Base-by-base conservation (phyloP, 1,140 invertebrate genomes). In the Pseudomyrmex sp. region DNA sequence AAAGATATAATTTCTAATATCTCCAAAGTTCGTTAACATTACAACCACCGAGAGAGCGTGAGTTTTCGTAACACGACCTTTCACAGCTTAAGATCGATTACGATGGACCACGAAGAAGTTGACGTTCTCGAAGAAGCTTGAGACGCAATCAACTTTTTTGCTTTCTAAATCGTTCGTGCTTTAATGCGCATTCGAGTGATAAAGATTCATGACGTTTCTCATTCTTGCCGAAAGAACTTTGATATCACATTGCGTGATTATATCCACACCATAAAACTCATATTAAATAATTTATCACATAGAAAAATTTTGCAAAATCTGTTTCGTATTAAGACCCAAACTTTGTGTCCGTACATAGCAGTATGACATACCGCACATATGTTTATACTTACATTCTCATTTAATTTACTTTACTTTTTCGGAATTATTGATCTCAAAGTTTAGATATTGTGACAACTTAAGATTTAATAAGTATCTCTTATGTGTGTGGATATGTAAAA, bases 21-120 rank as follows among this genome's bases (percentile, higher is more conserved):
- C 10, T 23, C 54, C 3, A 18, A 2, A 26, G 8, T 26, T 15
- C 8, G 44, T 48, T 18, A 50, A 9, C 2, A 50, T 59, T 59
- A 59, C 20, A 2, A 23, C 9, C 7, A 48, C 56, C 12, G 69
- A 46, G 50, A 58, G 35, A 15, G 8, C 48, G 52, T 23, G 35
- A 79, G 48, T 79, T 70, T 79, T 70, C 44, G 65, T 26, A 48
- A 79, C 35, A 44, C 15, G 15, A 59, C 8, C 76, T 58, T 70
- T 59, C 44, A 61, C 76, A 35, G 76, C 5, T 59, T 59, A 72
- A 59, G 76, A 80, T 80, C 76, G 66, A 80, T 80, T 80, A 80
- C 44, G 8, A 3, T 46, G 35, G 35, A 80, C 46, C 56, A 35
- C 7, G 20, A 80, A 80, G 18, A 80, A 80, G 44, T 50, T 20